Percentiles rank a stretch among this genome's conserved stretches.
phyloP scores from a whole-genome alignment of 2,113 vertebrate species.

The Benthochromis sp. region DNA sequence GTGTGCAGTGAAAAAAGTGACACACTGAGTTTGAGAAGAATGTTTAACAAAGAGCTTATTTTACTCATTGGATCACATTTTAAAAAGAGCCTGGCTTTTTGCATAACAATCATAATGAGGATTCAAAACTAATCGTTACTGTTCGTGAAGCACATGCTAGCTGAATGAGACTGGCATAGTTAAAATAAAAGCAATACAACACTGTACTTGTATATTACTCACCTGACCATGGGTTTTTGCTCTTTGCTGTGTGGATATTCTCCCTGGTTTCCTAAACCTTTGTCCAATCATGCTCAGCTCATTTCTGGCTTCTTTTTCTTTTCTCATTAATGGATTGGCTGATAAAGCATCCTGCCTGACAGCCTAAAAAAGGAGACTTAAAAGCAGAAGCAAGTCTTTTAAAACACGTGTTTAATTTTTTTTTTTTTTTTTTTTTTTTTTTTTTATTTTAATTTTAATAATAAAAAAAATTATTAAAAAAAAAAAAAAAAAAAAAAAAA shows the following conservation, averaged over 20 bases:
- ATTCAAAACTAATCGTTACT: background rate
- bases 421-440: rapidly evolving
- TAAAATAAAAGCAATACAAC: background rate
- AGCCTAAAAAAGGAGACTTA: background rate
- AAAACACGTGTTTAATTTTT: rapidly evolving
- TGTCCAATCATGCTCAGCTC: background rate
- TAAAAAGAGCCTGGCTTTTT: background rate
- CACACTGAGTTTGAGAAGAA: background rate
- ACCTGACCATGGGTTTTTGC: background rate
- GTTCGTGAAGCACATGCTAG: background rate
- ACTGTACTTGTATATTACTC: background rate
- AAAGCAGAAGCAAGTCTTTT: background rate
- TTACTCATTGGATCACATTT: background rate
- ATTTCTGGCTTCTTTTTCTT: background rate
- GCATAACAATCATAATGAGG: background rate
- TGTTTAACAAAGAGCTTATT: background rate
- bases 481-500: too few species aligned
- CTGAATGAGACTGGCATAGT: background rate
- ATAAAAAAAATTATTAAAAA: too few species aligned
- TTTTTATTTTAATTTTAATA: too few species aligned
- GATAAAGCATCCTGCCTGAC: background rate
- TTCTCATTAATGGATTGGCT: background rate
- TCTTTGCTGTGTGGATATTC: background rate
- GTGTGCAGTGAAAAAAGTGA: background rate
- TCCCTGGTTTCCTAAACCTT: background rate